Conservation (phyloP, 2,888 invertebrate species). For the Drosophila demipolita region DNA sequence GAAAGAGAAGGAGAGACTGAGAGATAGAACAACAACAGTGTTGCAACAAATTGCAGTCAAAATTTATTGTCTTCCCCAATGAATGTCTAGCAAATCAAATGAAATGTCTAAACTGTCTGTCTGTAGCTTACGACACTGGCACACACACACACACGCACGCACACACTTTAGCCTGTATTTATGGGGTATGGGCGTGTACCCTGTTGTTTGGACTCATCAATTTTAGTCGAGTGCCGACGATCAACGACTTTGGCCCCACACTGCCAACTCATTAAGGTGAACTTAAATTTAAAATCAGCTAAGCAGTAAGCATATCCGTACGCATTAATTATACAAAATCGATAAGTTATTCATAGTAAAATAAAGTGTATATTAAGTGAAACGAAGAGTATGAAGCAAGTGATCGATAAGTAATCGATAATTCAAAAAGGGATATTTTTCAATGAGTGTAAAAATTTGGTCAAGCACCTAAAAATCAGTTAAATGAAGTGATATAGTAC, state of each 20-base stretch:
- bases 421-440: neutral
- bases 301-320: neutral
- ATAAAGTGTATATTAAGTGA: too few species aligned
- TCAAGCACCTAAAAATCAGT: neutral
- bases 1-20: neutral
- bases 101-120: slow-evolving; percentile 60
- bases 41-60: slow-evolving; percentile 71
- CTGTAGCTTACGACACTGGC: slow-evolving; percentile 29
- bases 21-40: slow-evolving; percentile 33
- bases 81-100: slow-evolving; percentile 65
- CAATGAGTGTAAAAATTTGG: neutral
- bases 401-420: neutral
- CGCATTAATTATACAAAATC: neutral
- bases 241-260: slow-evolving; percentile 7
- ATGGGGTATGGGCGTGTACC: slow-evolving; percentile 58
- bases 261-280: slow-evolving; percentile 15
- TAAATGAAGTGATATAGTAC: neutral
- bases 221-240: slow-evolving; percentile 40
- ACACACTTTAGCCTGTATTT: slow-evolving; percentile 39
- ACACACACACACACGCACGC: neutral
- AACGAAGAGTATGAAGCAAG: too few species aligned
- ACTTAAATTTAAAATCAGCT: neutral
- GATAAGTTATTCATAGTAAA: neutral
- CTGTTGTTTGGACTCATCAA: slow-evolving; percentile 59
- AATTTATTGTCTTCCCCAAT: slow-evolving; percentile 69